Percentiles rank a stretch among this genome's conserved stretches.
These are phyloP conservation scores for Ciona savignyi DNA, from an alignment of 23 tunicate species.

Conservation along the genomic window DNA sequence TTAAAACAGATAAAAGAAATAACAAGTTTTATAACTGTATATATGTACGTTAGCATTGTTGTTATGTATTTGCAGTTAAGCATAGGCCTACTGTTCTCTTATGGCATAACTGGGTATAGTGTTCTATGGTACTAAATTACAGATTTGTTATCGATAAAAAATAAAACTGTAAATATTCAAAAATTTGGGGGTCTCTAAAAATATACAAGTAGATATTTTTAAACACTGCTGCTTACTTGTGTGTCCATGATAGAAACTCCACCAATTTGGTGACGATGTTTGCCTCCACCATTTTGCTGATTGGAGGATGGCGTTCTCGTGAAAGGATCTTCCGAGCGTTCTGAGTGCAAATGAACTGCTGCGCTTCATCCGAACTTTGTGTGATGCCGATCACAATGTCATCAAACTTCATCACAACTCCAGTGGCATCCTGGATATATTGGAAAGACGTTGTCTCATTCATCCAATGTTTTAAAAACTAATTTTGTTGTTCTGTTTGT, in stretches of 20 bases:
- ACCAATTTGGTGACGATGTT: constrained; percentile 76
- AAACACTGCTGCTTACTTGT: constrained; percentile 29
- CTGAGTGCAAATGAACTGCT: constrained; percentile 68
- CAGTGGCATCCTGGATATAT: constrained; percentile 23
- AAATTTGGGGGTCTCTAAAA: neutral
- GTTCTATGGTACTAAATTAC: neutral
- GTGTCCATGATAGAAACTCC: constrained; percentile 69
- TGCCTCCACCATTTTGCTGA: constrained; percentile 71
- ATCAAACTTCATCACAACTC: constrained; percentile 51
- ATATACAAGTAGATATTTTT: neutral
- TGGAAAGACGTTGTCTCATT: no score
- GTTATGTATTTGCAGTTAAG: no score
- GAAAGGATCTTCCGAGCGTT: constrained; percentile 91
- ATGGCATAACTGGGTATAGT: no score
- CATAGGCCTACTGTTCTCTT: no score
- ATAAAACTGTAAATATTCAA: neutral
- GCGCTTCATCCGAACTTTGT: constrained; percentile 28
- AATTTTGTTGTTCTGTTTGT: no score
- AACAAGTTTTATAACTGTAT: no score
- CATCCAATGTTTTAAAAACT: no score
- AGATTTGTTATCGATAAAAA: neutral
- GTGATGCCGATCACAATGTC: constrained; percentile 69
- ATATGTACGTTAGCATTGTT: no score
- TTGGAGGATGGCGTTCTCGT: constrained; percentile 93
- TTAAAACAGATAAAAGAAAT: no score